phyloP scores from a whole-genome alignment of 2,113 vertebrate genomes.

The Planiliza haematocheilus region DNA sequence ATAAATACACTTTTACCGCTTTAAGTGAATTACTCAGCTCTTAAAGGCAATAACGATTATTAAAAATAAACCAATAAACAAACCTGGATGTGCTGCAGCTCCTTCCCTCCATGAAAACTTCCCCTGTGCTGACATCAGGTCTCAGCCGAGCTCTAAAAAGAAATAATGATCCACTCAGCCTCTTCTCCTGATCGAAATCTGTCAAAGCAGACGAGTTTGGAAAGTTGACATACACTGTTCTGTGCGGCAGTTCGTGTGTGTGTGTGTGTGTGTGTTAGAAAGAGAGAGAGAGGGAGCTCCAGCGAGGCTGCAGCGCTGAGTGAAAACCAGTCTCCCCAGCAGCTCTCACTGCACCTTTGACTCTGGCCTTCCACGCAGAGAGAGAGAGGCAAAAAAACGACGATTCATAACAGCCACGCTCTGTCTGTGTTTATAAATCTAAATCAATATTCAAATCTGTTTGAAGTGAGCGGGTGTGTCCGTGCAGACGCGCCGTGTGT shows the following conservation, averaged over 20 bases:
- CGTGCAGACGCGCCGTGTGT: slow-evolving; percentile 84
- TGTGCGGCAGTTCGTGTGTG: slow-evolving; percentile 1
- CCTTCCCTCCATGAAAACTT: slow-evolving; percentile 45
- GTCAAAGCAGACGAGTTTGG: slow-evolving; percentile 59
- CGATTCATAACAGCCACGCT: slow-evolving; percentile 70
- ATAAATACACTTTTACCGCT: neutral
- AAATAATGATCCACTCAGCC: slow-evolving; percentile 52
- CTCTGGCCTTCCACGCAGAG: slow-evolving; percentile 65
- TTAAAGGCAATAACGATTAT: neutral
- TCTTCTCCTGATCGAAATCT: slow-evolving; percentile 56
- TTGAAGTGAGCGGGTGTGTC: slow-evolving; percentile 95
- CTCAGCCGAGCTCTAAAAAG: slow-evolving; percentile 22
- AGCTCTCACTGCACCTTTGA: slow-evolving; percentile 73
- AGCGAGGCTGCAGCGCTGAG: slow-evolving; percentile 22
- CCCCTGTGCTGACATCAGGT: slow-evolving; percentile 5
- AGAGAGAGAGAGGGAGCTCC: neutral
- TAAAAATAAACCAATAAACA: slow-evolving; percentile 4
- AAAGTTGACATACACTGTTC: slow-evolving; percentile 23
- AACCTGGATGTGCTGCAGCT: slow-evolving; percentile 49
- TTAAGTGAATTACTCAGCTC: too few species aligned
- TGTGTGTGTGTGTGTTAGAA: too few species aligned
- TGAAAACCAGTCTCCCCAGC: slow-evolving; percentile 35
- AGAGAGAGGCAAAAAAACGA: slow-evolving; percentile 59
- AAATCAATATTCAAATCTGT: slow-evolving; percentile 99
- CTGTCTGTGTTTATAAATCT: slow-evolving; percentile 93